Evolutionary conservation across 2,797 vertebrate genomes (phyloP).

Genomic region (Orestias chungarensis): DNA sequence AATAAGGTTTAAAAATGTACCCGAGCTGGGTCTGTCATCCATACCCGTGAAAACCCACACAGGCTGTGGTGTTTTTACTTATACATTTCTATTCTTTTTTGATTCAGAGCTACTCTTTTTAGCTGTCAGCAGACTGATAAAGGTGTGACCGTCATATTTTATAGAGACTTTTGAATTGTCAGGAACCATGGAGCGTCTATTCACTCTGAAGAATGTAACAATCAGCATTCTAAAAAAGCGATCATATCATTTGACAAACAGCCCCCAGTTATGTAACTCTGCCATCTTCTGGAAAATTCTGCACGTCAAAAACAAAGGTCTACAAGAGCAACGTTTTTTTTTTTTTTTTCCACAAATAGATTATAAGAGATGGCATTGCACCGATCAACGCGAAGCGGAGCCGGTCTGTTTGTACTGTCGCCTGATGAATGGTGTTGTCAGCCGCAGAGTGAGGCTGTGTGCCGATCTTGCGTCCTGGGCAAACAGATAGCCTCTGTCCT

Average conservation of each 20-base stretch:
- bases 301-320: conserved; percentile 21
- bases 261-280: conserved; percentile 57
- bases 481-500: conserved; percentile 42
- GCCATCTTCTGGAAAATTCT: conserved; percentile 40
- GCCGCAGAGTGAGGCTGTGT: conserved; percentile 32
- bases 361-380: conserved; percentile 23
- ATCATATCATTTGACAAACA: conserved; percentile 59
- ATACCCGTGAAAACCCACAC: neutral
- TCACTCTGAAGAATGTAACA: conserved; percentile 36
- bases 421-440: conserved; percentile 51
- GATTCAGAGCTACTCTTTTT: conserved; percentile 11
- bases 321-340: neutral
- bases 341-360: conserved; percentile 40
- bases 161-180: conserved; percentile 10
- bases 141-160: conserved; percentile 27
- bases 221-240: conserved; percentile 62
- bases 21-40: neutral
- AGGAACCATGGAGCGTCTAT: conserved; percentile 33
- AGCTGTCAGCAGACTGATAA: conserved; percentile 18
- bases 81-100: neutral
- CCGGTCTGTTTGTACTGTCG: conserved; percentile 37
- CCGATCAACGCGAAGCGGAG: conserved; percentile 43
- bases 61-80: neutral
- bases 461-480: conserved; percentile 25
- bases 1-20: neutral